Base-by-base conservation (phyloP, 2,113 vertebrate species). In the Cynopterus brachyotis region DNA sequence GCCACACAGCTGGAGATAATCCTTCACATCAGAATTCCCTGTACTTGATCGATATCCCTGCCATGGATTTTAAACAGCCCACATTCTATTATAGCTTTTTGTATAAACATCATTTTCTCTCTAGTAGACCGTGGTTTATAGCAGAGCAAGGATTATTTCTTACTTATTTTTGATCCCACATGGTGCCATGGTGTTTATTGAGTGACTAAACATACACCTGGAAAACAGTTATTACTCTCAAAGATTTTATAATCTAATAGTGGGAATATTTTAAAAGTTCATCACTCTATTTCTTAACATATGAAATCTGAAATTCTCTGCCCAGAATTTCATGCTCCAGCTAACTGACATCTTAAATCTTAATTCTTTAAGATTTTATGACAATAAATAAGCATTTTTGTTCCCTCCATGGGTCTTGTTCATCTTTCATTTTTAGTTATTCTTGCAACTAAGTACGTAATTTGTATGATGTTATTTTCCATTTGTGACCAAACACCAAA, bases 371-470 rank as follows among this genome's bases (percentile, higher is more conserved):
- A 70, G 37, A 94, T 80, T 94, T 35, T 95, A 32, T 50, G 66
- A 75, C 40, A 80, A 16, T 13, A 81, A 79, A 70, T 55, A 75
- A 64, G 42, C 9, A 13, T 78, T 42, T 86, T 73, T 40, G 20
- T 75, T 96, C 55, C 93, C 12, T 24, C n/a, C 15, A 60, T n/a
- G 28, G 42, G 40, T 69, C 40, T 76, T 35, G 7, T 24, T 92
- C 37, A 75, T 84, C 75, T 96, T 96, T 93, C 30, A 45, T 50
- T 81, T 96, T 42, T 62, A 78, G 10, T 91, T 95, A 60, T 47
- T 84, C 45, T 79, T 73, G 60, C 26, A 85, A 59, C 24, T 89
- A 73, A 55, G 15, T 57, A 28, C 66, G 26, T 82, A 50, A 91
- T 67, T 80, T 92, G 75, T 91, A 85, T 72, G 60, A 70, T 30